Percentiles rank a stretch among this genome's conserved stretches.
phyloP scores from a whole-genome alignment of 2,888 invertebrate species.

The Apamea monoglypha region DNA sequence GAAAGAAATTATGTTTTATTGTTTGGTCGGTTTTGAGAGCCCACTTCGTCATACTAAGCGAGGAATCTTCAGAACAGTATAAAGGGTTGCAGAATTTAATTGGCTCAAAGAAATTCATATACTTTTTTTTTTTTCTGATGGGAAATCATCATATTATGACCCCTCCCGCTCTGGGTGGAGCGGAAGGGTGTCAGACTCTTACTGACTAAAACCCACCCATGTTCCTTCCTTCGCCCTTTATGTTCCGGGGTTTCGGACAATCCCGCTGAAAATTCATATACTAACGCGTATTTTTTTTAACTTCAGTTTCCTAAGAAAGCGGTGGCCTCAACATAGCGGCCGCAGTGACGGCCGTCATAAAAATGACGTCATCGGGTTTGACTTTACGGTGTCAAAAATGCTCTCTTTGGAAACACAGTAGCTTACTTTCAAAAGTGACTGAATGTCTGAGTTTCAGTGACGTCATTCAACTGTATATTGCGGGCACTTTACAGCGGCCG shows the following conservation, averaged over 20 bases:
- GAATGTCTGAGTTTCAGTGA: neutral
- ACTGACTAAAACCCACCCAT: too few species aligned
- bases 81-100: neutral
- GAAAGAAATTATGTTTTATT: conserved; percentile 43
- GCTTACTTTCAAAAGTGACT: neutral
- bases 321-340: neutral
- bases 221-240: too few species aligned
- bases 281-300: neutral
- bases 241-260: too few species aligned
- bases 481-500: neutral
- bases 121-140: too few species aligned
- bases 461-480: neutral
- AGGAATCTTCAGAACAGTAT: neutral
- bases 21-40: conserved; percentile 17
- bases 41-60: conserved; percentile 6
- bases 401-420: neutral
- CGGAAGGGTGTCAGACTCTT: too few species aligned
- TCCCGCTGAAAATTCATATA: neutral
- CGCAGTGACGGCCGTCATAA: neutral
- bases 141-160: too few species aligned
- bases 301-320: neutral
- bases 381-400: neutral
- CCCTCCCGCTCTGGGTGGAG: too few species aligned
- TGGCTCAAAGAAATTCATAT: neutral
- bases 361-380: neutral